A percentile compares a stretch with the other conserved stretches of the same genome.
Conservation (phyloP, 2,888 invertebrate species). For the Hedya salicella region DNA sequence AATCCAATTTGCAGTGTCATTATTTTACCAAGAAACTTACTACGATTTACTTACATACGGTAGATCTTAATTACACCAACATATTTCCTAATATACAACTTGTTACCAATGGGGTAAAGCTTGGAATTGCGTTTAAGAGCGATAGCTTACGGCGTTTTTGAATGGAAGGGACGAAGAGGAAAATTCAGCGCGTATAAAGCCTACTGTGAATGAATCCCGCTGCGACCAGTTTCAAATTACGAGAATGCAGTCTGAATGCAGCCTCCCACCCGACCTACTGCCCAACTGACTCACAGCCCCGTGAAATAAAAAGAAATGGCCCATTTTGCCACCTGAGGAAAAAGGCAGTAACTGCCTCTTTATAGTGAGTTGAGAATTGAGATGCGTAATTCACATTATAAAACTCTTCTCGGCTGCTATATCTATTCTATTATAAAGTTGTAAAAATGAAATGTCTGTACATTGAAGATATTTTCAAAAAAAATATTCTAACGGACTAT, state of each 20-base stretch:
- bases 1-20: slow-evolving; percentile 52
- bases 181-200: slow-evolving; percentile 50
- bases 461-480: no score
- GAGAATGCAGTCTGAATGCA: slow-evolving; percentile 58
- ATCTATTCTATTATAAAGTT: no score
- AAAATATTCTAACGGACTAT: no score
- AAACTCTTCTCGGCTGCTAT: no score
- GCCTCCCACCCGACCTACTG: slow-evolving; percentile 68
- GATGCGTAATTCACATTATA: no score
- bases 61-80: background rate
- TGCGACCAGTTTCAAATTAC: slow-evolving; percentile 44
- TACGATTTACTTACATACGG: slow-evolving; percentile 35
- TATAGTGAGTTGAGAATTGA: no score
- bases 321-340: slow-evolving; percentile 3
- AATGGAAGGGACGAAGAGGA: slow-evolving; percentile 48
- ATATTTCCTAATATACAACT: slow-evolving; percentile 6
- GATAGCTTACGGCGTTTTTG: slow-evolving; percentile 25
- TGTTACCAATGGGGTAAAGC: slow-evolving; percentile 2
- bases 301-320: slow-evolving; percentile 35
- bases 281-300: slow-evolving; percentile 66
- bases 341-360: slow-evolving; percentile 1
- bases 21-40: slow-evolving; percentile 61
- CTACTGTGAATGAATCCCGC: slow-evolving; percentile 51
- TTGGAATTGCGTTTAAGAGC: background rate
- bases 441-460: no score